These are phyloP conservation scores for Rhinoptilus africanus DNA, from an alignment of 2,113 vertebrate species.

Conservation along the genomic window DNA sequence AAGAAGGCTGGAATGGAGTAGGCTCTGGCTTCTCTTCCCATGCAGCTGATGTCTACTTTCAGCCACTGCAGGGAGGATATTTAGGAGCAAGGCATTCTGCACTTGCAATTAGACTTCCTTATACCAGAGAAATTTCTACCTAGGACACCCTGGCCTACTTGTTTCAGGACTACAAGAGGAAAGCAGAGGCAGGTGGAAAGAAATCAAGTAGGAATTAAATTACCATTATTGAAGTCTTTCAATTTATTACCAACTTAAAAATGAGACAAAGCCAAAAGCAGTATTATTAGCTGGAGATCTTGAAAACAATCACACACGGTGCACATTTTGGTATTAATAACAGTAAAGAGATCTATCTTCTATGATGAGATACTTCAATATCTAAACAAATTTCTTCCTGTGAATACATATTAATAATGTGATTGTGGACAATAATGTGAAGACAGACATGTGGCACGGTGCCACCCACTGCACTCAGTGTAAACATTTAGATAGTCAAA, in stretches of 20 bases:
- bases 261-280: neutral
- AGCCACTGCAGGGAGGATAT: neutral
- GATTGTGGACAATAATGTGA: neutral
- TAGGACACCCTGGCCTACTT: neutral
- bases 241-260: neutral
- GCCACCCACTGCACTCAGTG: neutral
- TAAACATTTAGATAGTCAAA: slow-evolving; percentile 30
- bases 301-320: slow-evolving; percentile 46
- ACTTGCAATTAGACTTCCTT: neutral
- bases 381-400: slow-evolving; percentile 3
- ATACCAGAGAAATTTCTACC: neutral
- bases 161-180: neutral
- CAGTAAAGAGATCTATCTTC: neutral
- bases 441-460: neutral
- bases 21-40: neutral
- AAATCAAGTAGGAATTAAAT: neutral
- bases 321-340: slow-evolving; percentile 15
- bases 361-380: neutral
- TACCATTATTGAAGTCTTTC: neutral
- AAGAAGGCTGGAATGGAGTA: neutral
- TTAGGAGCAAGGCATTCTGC: neutral
- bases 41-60: neutral
- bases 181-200: neutral
- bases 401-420: neutral
- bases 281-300: neutral